Percentiles rank a stretch among this genome's conserved stretches.
Conservation (phyloP, 2,797 vertebrate species). For the Anomalospiza imberbis region DNA sequence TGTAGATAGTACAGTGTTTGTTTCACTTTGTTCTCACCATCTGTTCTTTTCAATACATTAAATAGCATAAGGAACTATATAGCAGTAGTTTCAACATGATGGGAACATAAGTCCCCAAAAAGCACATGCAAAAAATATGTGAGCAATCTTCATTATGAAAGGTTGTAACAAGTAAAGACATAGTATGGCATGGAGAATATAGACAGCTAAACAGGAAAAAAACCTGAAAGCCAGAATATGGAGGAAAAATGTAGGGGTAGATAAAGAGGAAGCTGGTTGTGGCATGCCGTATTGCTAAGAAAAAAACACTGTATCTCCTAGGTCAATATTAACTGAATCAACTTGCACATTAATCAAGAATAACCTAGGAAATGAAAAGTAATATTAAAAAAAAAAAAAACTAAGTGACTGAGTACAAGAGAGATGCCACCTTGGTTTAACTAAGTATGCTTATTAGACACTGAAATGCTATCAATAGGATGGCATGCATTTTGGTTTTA, state of each 20-base stretch:
- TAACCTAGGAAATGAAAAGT: background rate
- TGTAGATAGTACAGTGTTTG: background rate
- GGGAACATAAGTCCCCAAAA: background rate
- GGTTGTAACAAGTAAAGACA: background rate
- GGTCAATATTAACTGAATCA: background rate
- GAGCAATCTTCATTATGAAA: background rate
- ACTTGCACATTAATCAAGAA: background rate
- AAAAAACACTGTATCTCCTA: background rate
- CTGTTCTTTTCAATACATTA: background rate
- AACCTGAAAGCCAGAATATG: background rate
- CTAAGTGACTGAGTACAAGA: background rate
- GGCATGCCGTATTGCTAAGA: background rate
- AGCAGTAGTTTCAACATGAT: background rate
- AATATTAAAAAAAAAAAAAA: background rate
- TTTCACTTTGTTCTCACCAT: slow-evolving; percentile 13
- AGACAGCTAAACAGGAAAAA: background rate
- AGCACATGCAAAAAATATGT: background rate
- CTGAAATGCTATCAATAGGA: background rate
- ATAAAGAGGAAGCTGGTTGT: background rate
- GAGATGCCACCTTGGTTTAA: background rate
- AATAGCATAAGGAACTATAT: background rate
- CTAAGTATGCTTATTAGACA: background rate
- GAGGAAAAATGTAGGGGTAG: background rate
- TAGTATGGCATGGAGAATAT: background rate
- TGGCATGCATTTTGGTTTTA: background rate